A percentile compares a stretch with the other conserved stretches of the same genome.
Conservation (phyloP, 2,113 vertebrate genomes). For the Ifrita kowaldi region DNA sequence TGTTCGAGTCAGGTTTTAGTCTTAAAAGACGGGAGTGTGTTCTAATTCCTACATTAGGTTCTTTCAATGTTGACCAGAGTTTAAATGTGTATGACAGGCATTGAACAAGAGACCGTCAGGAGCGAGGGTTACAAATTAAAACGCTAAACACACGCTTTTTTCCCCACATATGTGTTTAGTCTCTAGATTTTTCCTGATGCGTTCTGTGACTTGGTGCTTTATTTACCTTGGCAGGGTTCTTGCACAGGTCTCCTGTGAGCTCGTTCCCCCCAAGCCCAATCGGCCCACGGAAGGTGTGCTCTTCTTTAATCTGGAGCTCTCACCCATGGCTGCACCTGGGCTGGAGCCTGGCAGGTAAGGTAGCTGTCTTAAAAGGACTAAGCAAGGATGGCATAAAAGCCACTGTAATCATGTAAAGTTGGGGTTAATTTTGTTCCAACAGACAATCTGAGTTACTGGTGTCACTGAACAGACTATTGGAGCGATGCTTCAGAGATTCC, state of each 20-base stretch:
- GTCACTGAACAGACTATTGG: slow-evolving; percentile 89
- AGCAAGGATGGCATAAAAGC: not conserved
- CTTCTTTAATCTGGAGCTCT: slow-evolving; percentile 93
- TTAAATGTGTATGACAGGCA: fast-evolving
- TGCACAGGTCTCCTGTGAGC: slow-evolving; percentile 93
- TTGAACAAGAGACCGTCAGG: not conserved
- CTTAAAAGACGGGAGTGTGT: not conserved
- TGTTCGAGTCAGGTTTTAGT: not conserved
- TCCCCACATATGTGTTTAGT: not conserved
- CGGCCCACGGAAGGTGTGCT: slow-evolving; percentile 93
- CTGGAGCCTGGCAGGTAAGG: slow-evolving; percentile 91
- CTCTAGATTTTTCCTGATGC: fast-evolving
- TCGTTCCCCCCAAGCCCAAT: slow-evolving; percentile 88
- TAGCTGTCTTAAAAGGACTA: not conserved
- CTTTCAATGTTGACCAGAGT: not conserved
- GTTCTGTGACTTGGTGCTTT: not conserved
- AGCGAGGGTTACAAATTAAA: not conserved
- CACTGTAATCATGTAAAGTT: not conserved
- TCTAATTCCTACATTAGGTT: not conserved
- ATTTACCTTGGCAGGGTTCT: slow-evolving; percentile 79
- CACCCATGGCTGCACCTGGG: slow-evolving; percentile 90
- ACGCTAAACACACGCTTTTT: not conserved
- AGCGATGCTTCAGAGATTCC: slow-evolving; percentile 92
- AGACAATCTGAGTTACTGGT: slow-evolving; percentile 92
- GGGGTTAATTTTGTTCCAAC: slow-evolving; percentile 17